These are phyloP conservation scores for Heliconius nattereri DNA, from an alignment of 1,140 invertebrate species.

Conservation along the genomic window DNA sequence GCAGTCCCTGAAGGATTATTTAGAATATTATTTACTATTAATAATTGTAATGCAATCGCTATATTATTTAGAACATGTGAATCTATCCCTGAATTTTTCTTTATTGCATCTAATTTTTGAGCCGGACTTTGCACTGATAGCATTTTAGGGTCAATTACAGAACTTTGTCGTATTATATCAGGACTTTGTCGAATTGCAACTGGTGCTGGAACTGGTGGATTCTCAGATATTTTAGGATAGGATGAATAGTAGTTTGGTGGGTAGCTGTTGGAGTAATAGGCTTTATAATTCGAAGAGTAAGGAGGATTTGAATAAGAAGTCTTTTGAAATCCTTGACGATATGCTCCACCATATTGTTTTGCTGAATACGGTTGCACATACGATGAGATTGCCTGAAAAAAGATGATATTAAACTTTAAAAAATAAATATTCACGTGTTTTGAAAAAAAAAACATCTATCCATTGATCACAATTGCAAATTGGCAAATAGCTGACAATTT, in stretches of 20 bases:
- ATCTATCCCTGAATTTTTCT: constrained; percentile 42
- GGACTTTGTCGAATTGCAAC: constrained; percentile 1
- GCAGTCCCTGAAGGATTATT: constrained; percentile 42
- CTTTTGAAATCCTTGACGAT: constrained; percentile 18
- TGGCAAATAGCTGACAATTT: too few species aligned
- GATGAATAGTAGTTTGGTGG: not conserved
- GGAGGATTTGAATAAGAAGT: constrained; percentile 10
- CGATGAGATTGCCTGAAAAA: constrained; percentile 33
- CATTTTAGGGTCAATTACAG: constrained; percentile 12
- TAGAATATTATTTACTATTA: constrained; percentile 67
- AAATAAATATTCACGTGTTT: not conserved
- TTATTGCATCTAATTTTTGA: constrained; percentile 12
- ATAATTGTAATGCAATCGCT: constrained; percentile 65
- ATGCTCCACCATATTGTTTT: constrained; percentile 21
- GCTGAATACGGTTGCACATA: constrained; percentile 20
- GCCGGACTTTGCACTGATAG: not conserved
- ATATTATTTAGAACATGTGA: constrained; percentile 64
- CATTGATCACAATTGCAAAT: too few species aligned
- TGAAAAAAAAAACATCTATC: too few species aligned
- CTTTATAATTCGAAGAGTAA: constrained; percentile 25
- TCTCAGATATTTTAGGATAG: constrained; percentile 12
- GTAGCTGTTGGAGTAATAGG: constrained; percentile 16
- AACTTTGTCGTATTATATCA: not conserved
- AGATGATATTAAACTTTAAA: not conserved
- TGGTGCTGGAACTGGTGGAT: constrained; percentile 5